Base-by-base conservation (phyloP, 92 coral and sea anemone genomes). In the Epizoanthus scotinus region DNA sequence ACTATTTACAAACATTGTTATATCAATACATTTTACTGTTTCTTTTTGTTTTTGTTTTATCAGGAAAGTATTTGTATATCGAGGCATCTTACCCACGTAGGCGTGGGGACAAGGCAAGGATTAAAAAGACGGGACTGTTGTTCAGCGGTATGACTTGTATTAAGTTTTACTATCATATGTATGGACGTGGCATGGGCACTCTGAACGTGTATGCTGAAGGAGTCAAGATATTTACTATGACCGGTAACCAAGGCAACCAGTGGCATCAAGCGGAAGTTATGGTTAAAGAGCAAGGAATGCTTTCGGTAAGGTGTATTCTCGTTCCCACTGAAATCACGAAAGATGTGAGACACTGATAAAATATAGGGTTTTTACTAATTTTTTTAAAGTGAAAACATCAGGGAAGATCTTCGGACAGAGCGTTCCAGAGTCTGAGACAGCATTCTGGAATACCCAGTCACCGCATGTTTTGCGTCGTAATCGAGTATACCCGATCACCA, bases 181-280 rank as follows among this genome's bases (percentile, higher is more conserved):
- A 82, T 28, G 86, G 86, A 18, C 12, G 14, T 34, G 44, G 7
- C 6, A 82, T 82, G 71, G 86, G 86, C 21, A 22, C 86, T 20
- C 58, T 82, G 19, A 82, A 71, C 26, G 86, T 71, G 49, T 82
- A 54, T 61, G 55, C 54, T 6, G 80, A 25, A 36, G 56, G 67
- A 26, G 62, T 7, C 19, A 36, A 36, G 38, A 77, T 84, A 22
- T 84, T 84, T 47, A 84, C 50, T 42, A 34, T 19, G 19, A 56
- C 87, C n/a, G 87, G 78, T 67, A 84, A 84, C 83, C 83, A 67
- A 34, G 84, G 87, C 19, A 74, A n/a, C 28, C 26, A 10, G 3
- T 84, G 87, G 87, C 10, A 8, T 36, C 8, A 38, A 10, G 87
- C 87, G 8, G 24, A 27, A n/a, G 13, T 40, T 17, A 52, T 58